Evolutionary conservation across 2,797 vertebrate genomes (phyloP), one percentile per base, ranked within the genome.

Genomic region (Potorous gilbertii): DNA sequence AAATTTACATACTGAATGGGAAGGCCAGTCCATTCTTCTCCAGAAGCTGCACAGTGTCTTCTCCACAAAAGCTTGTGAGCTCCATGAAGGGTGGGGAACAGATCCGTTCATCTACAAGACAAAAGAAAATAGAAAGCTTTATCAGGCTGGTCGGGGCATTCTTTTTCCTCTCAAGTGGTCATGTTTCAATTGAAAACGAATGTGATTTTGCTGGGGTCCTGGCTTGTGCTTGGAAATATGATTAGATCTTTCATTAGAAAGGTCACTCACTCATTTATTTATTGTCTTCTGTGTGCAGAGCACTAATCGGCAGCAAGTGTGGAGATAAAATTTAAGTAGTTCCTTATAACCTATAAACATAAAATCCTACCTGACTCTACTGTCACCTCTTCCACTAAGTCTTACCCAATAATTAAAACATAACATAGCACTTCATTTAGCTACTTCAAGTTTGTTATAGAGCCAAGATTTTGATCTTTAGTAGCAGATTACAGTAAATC

Each of bases 21-120:
- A 99, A 99, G 94, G 99, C 99, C 98, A 99, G 99, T 98, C 99
- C 99, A 28, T 99, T 99, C 97, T 99, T 99, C 98, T 99, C 98
- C 98, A 99, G 99, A 98, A 99, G 99, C 98, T 99, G 98, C 98
- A 99, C 98, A 54, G 99, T 99, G 95, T 99, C 99, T 92, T 99
- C 99, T 93, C 99, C 99, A 92, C 99, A 99, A 96, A 99, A 99
- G n/a, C 98, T 99, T 96, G 99, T 99, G 97, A 99, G 98, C 97
- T 99, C 99, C 99, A 99, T 99, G 98, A 99, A 99, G 31, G 99
- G 99, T 24, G 99, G 99, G 56, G 99, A 99, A 98, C 99, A 99
- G 98, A 99, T 99, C 98, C 99, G 98, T 94, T 99, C 99, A 92
- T 99, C 99, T 99, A 95, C 11, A 98, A 94, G 92, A 96, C 55